Conservation (phyloP, 2,113 vertebrate species). For the Scomber japonicus region DNA sequence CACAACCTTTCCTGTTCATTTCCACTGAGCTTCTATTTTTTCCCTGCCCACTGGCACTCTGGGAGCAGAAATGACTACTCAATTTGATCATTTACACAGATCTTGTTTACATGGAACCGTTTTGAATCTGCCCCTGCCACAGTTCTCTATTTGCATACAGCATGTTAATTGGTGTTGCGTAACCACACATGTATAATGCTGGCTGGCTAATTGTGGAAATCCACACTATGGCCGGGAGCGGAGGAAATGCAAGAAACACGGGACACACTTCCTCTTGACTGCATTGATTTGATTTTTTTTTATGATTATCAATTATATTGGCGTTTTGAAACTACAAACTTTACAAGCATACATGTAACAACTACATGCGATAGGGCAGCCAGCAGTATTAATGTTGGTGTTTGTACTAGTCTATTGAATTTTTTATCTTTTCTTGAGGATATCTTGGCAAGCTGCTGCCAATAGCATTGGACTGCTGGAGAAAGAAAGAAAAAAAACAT, state of each 20-base stretch:
- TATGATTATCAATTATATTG: background rate
- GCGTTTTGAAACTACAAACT: background rate
- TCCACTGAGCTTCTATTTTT: conserved; percentile 16
- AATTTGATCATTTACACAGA: conserved; percentile 52
- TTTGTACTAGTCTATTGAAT: background rate
- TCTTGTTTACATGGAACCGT: conserved; percentile 48
- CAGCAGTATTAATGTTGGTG: background rate
- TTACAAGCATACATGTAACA: background rate
- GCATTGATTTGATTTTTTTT: background rate
- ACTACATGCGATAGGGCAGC: background rate
- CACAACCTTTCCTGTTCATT: conserved; percentile 27
- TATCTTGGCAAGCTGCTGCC: conserved; percentile 60
- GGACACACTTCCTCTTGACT: conserved; percentile 18
- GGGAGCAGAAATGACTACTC: conserved; percentile 21
- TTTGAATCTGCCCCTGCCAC: conserved; percentile 22
- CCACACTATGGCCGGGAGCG: conserved; percentile 31
- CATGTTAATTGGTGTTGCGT: conserved; percentile 46
- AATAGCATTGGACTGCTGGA: conserved; percentile 59
- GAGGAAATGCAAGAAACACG: background rate
- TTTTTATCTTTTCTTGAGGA: conserved; percentile 61
- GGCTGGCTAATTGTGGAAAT: conserved; percentile 49
- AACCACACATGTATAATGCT: conserved; percentile 20
- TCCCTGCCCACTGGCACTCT: conserved; percentile 35
- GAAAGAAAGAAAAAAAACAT: conserved; percentile 51
- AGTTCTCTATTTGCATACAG: conserved; percentile 21